phyloP scores from a whole-genome alignment of 1,140 invertebrate genomes.

The Procambarus virginalis region DNA sequence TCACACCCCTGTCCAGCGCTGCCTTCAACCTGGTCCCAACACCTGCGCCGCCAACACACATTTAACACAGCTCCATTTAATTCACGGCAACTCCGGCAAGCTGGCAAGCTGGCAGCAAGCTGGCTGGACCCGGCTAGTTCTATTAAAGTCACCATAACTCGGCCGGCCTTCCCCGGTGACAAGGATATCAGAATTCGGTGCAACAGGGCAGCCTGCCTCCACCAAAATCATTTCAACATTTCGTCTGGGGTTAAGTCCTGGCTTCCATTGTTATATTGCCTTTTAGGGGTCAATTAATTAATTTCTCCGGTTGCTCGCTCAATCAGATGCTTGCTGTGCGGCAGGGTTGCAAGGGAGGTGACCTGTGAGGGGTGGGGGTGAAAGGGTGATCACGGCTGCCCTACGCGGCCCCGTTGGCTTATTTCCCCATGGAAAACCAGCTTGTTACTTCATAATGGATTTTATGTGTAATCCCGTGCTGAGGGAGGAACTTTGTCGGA shows the following conservation, averaged over 20 bases:
- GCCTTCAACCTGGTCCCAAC: background rate
- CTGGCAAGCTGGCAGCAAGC: background rate
- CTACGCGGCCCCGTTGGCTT: too few species aligned
- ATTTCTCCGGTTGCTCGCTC: constrained; percentile 1
- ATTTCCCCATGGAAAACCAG: too few species aligned
- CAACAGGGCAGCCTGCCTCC: background rate
- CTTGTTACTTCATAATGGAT: too few species aligned
- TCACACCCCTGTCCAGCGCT: too few species aligned
- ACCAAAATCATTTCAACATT: constrained; percentile 2
- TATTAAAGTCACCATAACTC: constrained; percentile 9
- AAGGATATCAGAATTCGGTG: constrained; percentile 9
- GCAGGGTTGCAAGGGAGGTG: background rate
- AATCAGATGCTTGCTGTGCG: background rate
- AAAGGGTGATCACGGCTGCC: too few species aligned
- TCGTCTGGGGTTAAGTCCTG: background rate
- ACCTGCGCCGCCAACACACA: background rate
- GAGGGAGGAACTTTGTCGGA: too few species aligned
- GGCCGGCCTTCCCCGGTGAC: background rate
- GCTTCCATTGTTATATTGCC: background rate
- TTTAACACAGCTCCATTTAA: constrained; percentile 1
- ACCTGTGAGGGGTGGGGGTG: too few species aligned
- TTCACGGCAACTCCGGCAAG: background rate
- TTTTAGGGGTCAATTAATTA: constrained; percentile 2
- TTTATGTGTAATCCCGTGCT: too few species aligned
- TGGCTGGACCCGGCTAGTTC: background rate